Base-by-base conservation (phyloP, 2,888 invertebrate species). In the Alentia gelatinosa region DNA sequence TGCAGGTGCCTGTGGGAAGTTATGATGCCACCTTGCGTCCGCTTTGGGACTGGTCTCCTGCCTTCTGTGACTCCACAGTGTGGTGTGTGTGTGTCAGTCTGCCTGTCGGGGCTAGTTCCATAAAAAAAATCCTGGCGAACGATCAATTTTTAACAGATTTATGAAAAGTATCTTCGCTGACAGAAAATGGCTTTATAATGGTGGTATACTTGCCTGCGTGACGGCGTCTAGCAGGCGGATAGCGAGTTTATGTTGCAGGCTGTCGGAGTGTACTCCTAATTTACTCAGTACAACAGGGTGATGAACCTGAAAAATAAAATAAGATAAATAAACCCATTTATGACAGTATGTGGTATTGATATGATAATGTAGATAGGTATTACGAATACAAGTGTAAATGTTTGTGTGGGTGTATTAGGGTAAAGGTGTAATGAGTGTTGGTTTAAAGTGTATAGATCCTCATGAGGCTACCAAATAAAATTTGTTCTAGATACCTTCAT, bases 261-360 rank as follows among this genome's bases (percentile, higher is more conserved):
- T 91, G 47, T 89, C 92, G n/a, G 74, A 89, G 42, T 91, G 91
- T 5, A 92, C 33, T 3, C 92, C 92, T 39, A 92, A 79, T 42
- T 92, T 90, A 30, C 89, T 88, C 35, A 92, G 35, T 15, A 92
- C 68, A 39, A 92, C 83, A 15, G 91, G 90, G 63, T 92, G 91
- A 47, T 92, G 91, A n/a, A 92, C 92, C 92, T 92, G n/a, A 26
- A 47, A 90, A 26, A 47, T 9, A 30, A 12, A 39, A 47, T 35
- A 33, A 12, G 7, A 47, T 47, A 12, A 7, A 12, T 12, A 12
- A 19, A 47, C 7, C 47, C 19, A 47, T 47, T 47, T 12, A 12
- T 47, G 47, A 47, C 7, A 7, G 9, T 47, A 47, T 12, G 47
- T 47, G 7, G 47, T 47, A 7, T 7, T 47, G 47, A 19, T 47